These are phyloP conservation scores for Sweltsa coloradensis DNA, from an alignment of 1,140 invertebrate genomes.

Conservation along the genomic window DNA sequence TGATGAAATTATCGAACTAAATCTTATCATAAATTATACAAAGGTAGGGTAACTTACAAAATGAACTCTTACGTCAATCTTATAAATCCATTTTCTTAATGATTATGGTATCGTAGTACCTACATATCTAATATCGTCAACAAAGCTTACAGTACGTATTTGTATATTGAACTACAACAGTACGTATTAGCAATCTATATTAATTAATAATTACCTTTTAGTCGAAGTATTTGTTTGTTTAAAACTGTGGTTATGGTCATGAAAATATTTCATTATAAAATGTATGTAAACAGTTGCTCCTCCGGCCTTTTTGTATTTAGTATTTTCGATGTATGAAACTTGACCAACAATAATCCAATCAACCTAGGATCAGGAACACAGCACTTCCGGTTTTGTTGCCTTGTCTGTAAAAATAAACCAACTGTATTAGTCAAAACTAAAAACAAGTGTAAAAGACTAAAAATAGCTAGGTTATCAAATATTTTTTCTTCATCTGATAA, in stretches of 20 bases:
- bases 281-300: slow-evolving; percentile 2
- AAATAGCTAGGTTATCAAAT: neutral
- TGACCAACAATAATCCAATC: neutral
- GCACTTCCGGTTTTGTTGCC: slow-evolving; percentile 3
- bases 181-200: no score
- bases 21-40: no score
- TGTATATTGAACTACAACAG: no score
- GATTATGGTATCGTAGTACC: no score
- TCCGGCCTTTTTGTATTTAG: neutral
- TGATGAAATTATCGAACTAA: no score
- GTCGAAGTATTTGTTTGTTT: neutral
- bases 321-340: neutral
- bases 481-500: neutral
- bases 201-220: no score
- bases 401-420: neutral
- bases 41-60: no score
- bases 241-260: slow-evolving; percentile 1
- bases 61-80: no score
- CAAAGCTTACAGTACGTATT: no score
- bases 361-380: slow-evolving; percentile 1
- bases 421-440: neutral
- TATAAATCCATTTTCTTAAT: no score
- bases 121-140: no score
- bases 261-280: slow-evolving; percentile 3
- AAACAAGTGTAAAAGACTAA: neutral